phyloP scores from a whole-genome alignment of 2,113 vertebrate genomes.

The Riparia riparia region DNA sequence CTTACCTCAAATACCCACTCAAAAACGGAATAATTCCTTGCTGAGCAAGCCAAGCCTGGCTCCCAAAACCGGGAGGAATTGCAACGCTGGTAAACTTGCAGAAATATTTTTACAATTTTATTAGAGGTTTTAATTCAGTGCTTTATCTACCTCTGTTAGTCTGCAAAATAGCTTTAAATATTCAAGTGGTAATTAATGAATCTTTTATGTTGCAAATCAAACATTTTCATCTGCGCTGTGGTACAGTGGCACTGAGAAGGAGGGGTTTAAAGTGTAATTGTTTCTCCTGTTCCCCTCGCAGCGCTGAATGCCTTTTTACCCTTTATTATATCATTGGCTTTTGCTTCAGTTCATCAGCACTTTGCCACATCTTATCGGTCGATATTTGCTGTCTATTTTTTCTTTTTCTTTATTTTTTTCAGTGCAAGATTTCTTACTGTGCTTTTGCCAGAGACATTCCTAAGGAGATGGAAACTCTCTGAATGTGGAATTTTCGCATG shows the following conservation, averaged over 20 bases:
- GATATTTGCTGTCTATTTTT: constrained; percentile 53
- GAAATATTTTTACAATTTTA: constrained; percentile 86
- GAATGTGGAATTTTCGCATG: constrained; percentile 85
- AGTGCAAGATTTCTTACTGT: constrained; percentile 71
- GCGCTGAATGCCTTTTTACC: constrained; percentile 60
- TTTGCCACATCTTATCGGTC: constrained; percentile 30
- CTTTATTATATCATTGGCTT: constrained; percentile 43
- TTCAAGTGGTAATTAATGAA: constrained; percentile 86
- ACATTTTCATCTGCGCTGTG: constrained; percentile 77
- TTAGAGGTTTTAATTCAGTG: constrained; percentile 82
- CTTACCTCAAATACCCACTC: constrained; percentile 60
- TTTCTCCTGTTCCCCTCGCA: constrained; percentile 58
- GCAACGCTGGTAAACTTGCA: constrained; percentile 70
- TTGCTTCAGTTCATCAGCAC: constrained; percentile 40
- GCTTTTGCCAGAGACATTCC: constrained; percentile 81
- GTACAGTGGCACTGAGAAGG: constrained; percentile 50
- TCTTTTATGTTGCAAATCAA: constrained; percentile 87
- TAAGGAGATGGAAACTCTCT: constrained; percentile 83
- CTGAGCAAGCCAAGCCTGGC: constrained; percentile 47
- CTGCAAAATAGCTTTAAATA: constrained; percentile 84
- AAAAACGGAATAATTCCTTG: not conserved
- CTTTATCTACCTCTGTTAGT: constrained; percentile 83
- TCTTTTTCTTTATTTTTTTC: not conserved
- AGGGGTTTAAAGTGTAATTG: constrained; percentile 73
- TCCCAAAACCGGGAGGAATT: constrained; percentile 55